phyloP scores from a whole-genome alignment of 2,888 invertebrate genomes.

The Ochropleura plecta region DNA sequence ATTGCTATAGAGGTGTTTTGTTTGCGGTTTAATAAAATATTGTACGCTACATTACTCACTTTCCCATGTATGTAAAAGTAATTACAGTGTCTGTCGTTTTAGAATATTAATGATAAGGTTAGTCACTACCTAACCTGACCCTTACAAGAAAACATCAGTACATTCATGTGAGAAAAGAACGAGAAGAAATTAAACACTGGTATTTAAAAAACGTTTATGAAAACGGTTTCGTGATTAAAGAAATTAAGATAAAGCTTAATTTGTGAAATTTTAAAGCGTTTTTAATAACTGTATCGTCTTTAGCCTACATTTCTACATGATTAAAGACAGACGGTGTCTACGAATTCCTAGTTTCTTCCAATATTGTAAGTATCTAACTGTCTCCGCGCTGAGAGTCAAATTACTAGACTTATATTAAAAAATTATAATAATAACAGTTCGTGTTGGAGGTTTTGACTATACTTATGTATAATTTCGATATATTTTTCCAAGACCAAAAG shows the following conservation, averaged over 20 bases:
- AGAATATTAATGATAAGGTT: constrained; percentile 56
- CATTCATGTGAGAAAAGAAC: constrained; percentile 11
- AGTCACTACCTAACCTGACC: constrained; percentile 30
- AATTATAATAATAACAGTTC: constrained; percentile 34
- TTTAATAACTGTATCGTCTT: constrained; percentile 62
- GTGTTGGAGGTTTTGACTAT: constrained; percentile 31
- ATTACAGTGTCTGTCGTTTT: constrained; percentile 49
- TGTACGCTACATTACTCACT: constrained; percentile 52
- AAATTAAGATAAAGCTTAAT: constrained; percentile 53
- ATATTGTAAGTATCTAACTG: constrained; percentile 32
- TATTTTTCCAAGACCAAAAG: constrained; percentile 25
- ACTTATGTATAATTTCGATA: constrained; percentile 31
- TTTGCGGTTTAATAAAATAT: constrained; percentile 49
- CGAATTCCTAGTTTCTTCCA: constrained; percentile 37
- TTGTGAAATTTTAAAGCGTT: constrained; percentile 46
- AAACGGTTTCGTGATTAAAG: constrained; percentile 59
- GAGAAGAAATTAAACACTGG: constrained; percentile 19
- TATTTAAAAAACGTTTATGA: constrained; percentile 53
- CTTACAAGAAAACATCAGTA: constrained; percentile 15
- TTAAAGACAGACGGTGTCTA: constrained; percentile 33
- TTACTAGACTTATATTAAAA: constrained; percentile 17
- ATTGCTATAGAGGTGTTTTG: constrained; percentile 44
- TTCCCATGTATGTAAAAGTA: constrained; percentile 58
- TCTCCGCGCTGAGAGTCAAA: constrained; percentile 31
- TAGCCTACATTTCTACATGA: constrained; percentile 50